These are phyloP conservation scores for Pogoniulus pusillus DNA, from an alignment of 2,797 vertebrate genomes.

Conservation along the genomic window DNA sequence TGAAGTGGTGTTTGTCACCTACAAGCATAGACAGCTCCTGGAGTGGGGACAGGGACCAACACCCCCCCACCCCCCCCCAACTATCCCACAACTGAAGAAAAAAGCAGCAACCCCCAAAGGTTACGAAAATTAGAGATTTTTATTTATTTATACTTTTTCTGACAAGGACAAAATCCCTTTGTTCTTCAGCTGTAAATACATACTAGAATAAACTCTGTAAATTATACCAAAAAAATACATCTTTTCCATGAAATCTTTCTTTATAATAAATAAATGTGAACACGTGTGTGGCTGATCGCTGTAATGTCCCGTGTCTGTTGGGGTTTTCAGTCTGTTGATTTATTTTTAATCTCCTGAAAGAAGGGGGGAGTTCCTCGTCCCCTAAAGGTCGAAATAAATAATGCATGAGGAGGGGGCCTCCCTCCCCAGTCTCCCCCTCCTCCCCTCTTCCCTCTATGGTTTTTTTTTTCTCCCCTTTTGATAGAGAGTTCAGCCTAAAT, in stretches of 20 bases:
- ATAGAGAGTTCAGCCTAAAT: slow-evolving; percentile 80
- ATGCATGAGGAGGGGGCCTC: slow-evolving; percentile 77
- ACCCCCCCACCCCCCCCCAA: background rate
- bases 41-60: fast-evolving
- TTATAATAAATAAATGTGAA: slow-evolving; percentile 86
- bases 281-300: slow-evolving; percentile 77
- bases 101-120: background rate
- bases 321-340: slow-evolving; percentile 80
- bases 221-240: slow-evolving; percentile 85
- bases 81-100: fast-evolving
- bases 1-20: background rate
- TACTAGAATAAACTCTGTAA: slow-evolving; percentile 86
- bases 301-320: slow-evolving; percentile 75
- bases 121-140: slow-evolving; percentile 83
- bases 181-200: slow-evolving; percentile 78
- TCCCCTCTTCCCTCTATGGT: background rate
- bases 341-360: slow-evolving; percentile 80
- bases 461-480: slow-evolving; percentile 68
- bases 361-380: slow-evolving; percentile 76
- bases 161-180: slow-evolving; percentile 66
- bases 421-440: slow-evolving; percentile 49
- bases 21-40: fast-evolving
- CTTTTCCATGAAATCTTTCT: slow-evolving; percentile 78
- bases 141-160: slow-evolving; percentile 77
- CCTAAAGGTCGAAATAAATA: slow-evolving; percentile 82